phyloP scores from a whole-genome alignment of 2,888 invertebrate genomes.

The Tolmerus cingulatus region DNA sequence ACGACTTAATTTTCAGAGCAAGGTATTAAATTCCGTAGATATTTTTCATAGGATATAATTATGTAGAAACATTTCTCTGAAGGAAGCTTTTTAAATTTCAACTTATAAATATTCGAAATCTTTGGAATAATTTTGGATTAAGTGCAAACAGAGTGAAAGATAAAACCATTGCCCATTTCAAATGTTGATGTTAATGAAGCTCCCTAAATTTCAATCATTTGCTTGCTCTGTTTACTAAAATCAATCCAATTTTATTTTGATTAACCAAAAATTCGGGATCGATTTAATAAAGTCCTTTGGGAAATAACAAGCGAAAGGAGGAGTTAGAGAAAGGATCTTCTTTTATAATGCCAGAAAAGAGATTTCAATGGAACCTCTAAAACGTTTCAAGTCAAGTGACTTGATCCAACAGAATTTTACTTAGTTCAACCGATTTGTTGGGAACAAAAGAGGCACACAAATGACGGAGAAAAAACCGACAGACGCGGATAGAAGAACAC shows the following conservation, averaged over 20 bases:
- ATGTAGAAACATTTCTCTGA: neutral
- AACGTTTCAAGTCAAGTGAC: neutral
- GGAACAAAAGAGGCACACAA: neutral
- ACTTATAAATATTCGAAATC: neutral
- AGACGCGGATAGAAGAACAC: neutral
- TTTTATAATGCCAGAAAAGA: neutral
- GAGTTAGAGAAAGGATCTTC: neutral
- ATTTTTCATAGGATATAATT: neutral
- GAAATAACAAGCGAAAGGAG: neutral
- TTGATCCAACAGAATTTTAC: neutral
- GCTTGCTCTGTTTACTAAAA: neutral
- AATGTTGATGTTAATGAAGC: neutral
- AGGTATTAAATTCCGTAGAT: neutral
- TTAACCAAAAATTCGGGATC: neutral
- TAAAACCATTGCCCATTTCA: neutral
- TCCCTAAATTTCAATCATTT: neutral
- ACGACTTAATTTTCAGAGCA: no score
- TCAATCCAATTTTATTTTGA: neutral
- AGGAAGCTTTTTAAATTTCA: neutral
- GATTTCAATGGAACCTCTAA: neutral
- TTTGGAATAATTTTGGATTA: neutral
- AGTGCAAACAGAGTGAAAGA: neutral
- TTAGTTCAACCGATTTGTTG: neutral
- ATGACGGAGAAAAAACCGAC: neutral
- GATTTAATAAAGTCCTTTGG: neutral